Evolutionary conservation across 2,797 vertebrate genomes (phyloP).

Genomic region (Liparis tanakae): DNA sequence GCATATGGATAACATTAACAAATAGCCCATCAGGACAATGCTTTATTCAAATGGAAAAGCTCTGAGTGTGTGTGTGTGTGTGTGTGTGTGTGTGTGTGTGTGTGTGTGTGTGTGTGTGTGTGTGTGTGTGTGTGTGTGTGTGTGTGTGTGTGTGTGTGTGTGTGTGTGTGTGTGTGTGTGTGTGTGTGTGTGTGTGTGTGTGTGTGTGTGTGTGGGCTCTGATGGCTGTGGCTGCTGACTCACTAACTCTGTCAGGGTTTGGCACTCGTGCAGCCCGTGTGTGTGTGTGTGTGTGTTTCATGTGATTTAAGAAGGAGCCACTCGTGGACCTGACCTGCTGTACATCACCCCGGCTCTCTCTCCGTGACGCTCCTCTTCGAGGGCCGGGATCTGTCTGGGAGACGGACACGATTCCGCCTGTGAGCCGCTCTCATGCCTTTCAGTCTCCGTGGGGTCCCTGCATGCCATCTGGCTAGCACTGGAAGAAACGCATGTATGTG

Average conservation of each 20-base stretch:
- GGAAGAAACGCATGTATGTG: slow-evolving; percentile 46
- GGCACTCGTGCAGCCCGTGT: slow-evolving; percentile 45
- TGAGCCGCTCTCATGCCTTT: slow-evolving; percentile 54
- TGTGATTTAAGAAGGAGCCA: slow-evolving; percentile 66
- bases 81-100: too few relatives aligned
- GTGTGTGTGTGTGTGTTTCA: slow-evolving; percentile 54
- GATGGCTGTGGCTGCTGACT: slow-evolving; percentile 67
- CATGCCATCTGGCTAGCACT: slow-evolving; percentile 63
- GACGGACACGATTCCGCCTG: slow-evolving; percentile 42
- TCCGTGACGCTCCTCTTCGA: slow-evolving; percentile 46
- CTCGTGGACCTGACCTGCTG: slow-evolving; percentile 53
- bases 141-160: background rate
- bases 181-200: slow-evolving; percentile 14
- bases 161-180: slow-evolving; percentile 12
- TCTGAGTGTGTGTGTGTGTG: slow-evolving; percentile 29
- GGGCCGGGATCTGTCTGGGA: slow-evolving; percentile 45
- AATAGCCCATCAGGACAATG: slow-evolving; percentile 37
- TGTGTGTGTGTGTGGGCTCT: slow-evolving; percentile 1
- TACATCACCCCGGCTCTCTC: slow-evolving; percentile 50
- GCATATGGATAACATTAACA: slow-evolving; percentile 43
- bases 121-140: slow-evolving; percentile 14
- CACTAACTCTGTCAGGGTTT: slow-evolving; percentile 57
- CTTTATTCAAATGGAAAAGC: slow-evolving; percentile 57
- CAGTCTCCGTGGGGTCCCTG: slow-evolving; percentile 54
- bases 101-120: slow-evolving; percentile 13